A percentile compares a stretch with the other conserved stretches of the same genome.
These are phyloP conservation scores for Stenodera caucasica DNA, from an alignment of 2,888 invertebrate species.

Conservation along the genomic window DNA sequence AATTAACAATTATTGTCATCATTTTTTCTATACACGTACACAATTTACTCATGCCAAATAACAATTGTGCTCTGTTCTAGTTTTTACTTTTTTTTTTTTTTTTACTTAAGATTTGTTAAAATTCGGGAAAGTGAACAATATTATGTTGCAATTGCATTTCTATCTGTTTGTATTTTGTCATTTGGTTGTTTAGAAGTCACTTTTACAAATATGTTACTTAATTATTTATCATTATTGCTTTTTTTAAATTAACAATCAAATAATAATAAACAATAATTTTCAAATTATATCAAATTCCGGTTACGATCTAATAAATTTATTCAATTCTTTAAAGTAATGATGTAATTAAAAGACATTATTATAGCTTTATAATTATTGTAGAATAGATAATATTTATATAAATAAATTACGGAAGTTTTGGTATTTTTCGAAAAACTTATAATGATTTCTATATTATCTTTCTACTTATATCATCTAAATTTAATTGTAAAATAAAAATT, in stretches of 20 bases:
- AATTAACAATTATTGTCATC: constrained; percentile 8
- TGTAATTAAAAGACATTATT: constrained; percentile 1
- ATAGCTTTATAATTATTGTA: no score
- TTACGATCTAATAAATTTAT: constrained; percentile 6
- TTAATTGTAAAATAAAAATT: no score
- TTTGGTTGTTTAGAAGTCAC: neutral
- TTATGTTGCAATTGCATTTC: neutral
- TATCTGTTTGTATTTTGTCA: neutral
- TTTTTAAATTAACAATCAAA: neutral
- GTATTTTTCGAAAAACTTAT: no score
- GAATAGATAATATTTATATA: no score
- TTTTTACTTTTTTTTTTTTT: neutral
- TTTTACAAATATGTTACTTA: no score
- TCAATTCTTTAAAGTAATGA: neutral
- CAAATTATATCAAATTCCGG: neutral
- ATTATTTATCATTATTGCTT: neutral
- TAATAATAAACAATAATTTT: neutral
- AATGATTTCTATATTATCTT: no score
- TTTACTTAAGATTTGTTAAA: constrained; percentile 20
- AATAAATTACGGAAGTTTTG: no score
- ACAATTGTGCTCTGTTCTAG: constrained; percentile 21
- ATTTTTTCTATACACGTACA: constrained; percentile 23
- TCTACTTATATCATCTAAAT: no score
- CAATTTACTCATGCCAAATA: constrained; percentile 16
- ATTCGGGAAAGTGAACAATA: constrained; percentile 23